phyloP scores from a whole-genome alignment of 2,113 vertebrate species.

The Microcebus jonahi region DNA sequence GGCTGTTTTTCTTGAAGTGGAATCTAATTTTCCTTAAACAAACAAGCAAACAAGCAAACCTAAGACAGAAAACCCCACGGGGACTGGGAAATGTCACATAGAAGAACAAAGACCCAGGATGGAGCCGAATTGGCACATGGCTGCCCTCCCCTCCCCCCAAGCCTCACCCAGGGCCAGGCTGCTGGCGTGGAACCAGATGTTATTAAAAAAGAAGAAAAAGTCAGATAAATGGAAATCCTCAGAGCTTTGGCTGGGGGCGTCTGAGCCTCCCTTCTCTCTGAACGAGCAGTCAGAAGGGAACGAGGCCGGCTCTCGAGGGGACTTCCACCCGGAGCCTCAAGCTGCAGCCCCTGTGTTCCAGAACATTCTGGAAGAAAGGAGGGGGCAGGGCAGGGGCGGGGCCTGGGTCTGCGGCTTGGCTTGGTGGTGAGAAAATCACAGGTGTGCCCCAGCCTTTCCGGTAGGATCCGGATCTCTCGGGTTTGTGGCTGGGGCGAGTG shows the following conservation, averaged over 20 bases:
- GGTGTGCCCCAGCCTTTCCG: not conserved
- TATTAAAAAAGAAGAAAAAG: not conserved
- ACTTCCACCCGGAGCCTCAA: not conserved
- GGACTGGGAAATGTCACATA: not conserved
- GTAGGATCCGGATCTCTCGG: not conserved
- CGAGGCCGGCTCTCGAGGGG: not conserved
- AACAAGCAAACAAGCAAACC: not conserved
- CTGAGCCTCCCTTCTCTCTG: not conserved
- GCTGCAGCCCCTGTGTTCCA: not conserved
- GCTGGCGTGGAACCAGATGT: not conserved
- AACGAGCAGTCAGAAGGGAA: not conserved
- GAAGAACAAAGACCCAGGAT: not conserved
- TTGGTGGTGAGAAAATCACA: not conserved
- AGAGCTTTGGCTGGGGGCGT: not conserved
- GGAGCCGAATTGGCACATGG: not conserved
- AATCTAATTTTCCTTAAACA: not conserved
- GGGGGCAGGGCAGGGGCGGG: fast-evolving
- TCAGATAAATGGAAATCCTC: not conserved
- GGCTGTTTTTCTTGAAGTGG: not conserved
- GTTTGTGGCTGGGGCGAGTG: not conserved
- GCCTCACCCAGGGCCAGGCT: not conserved
- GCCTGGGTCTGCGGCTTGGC: not conserved
- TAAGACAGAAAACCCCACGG: not conserved
- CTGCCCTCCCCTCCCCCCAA: fast-evolving
- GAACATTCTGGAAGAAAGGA: not conserved